Evolutionary conservation across 2,888 invertebrate species (phyloP), one percentile per base, ranked within the genome.

Genomic region (Emmelina monodactyla): DNA sequence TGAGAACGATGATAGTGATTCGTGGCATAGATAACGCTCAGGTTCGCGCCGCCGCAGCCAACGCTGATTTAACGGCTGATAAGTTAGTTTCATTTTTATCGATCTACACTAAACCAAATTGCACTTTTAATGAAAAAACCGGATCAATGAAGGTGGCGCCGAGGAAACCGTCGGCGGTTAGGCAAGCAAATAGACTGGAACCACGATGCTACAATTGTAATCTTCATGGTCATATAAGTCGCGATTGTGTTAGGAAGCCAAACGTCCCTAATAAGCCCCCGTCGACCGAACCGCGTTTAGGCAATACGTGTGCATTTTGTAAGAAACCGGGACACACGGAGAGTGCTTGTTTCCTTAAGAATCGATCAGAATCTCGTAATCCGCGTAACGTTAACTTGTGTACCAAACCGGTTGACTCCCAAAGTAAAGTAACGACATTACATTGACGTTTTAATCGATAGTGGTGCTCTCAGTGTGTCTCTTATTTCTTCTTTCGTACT

Each of bases 401-500:
- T 13, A 4, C 33, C 2, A 5, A 2, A 6, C n/a, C 12, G 10
- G 4, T 13, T n/a, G 14, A 31, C 6, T 16, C 4, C 16, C 16
- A 6, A 3, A 15, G 6, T 16, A 15, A 11, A 28, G 7, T 5
- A n/a, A 11, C 4, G 7, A 6, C 28, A 19, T 19, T 6, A 19
- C 4, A 35, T 46, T 2, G 47, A 51, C 10, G 33, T 49, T 1
- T 32, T 51, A 2, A 45, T 49, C 7, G 46, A 49, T 28, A 45
- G 42, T 11, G 46, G 49, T 0, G 41, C 46, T 1, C 30, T 38
- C 7, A 22, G 35, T 14, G 31, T 47, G n/a, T 47, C 46, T 1
- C 16, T 50, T 0, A 43, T 46, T 1, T 44, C 47, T 1, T 31
- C 35, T 0, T 34, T 22, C 1, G 28, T 40, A 9, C 13, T 44